Base-by-base conservation (phyloP, 2,888 invertebrate species). In the Oscheius sp. region DNA sequence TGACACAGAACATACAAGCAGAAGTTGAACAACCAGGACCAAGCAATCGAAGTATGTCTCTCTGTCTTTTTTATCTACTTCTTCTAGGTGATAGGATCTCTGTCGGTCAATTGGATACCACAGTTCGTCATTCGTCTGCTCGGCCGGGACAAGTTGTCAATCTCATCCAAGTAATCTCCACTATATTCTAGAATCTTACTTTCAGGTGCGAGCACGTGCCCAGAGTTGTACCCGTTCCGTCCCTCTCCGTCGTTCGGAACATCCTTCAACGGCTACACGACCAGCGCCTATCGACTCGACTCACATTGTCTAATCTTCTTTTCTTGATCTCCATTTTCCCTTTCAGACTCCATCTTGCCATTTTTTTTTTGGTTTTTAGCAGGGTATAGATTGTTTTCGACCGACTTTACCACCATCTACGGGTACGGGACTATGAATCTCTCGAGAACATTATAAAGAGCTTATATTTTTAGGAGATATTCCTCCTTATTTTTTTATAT, bases 131-230 rank as follows among this genome's bases (percentile, higher is more conserved):
- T n/a, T 44, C 54, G 2, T 30, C 63, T 5, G 61, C 56, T 8
- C 28, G 68, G 36, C 17, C 68, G 17, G 73, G 73, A n/a, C 76
- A 74, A n/a, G 68, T 76, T 56, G 73, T 76, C 9, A 76, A 76
- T 33, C 67, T 76, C 36, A 73, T 76, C 20, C 76, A 76, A 71
- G 76, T 73, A 41, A 41, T 4, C 14, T 20, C 41, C 36, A 36
- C 8, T 36, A 36, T 14, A 17, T 12, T 12, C 41, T 41, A 41
- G 4, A 4, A 20, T 6, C 14, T 0, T 56, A n/a, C 3, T 59
- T 67, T 17, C 38, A 67, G 67, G 67, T 67, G 1, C 56, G 67
- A 22, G 57, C 67, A 9, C 67, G 67, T 24, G 59, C 57, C 9
- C 67, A 57, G 28, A 67, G 67, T 30, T 67, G 67, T 45, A 47